Evolutionary conservation across 2,113 vertebrate genomes (phyloP).

Genomic region (Agapornis roseicollis): DNA sequence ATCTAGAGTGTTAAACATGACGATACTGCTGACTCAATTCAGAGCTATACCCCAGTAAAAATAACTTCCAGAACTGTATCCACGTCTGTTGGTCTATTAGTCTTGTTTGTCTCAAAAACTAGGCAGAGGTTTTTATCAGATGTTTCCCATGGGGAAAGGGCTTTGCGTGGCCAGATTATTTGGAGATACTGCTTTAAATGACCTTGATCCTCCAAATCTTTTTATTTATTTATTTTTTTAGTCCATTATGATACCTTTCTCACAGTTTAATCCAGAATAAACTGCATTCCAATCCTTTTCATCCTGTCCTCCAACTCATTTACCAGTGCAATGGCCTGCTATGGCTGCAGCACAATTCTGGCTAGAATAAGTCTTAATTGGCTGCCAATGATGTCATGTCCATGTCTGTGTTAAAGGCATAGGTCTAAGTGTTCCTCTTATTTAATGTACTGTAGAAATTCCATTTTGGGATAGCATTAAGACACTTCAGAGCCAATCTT

Average conservation of each 20-base stretch:
- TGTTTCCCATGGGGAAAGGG: neutral
- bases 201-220: neutral
- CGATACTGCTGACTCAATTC: fast-evolving
- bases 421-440: constrained; percentile 72
- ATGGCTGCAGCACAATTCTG: constrained; percentile 59
- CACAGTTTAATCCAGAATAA: neutral
- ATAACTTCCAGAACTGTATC: neutral
- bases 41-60: neutral
- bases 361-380: constrained; percentile 73
- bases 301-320: neutral
- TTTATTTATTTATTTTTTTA: neutral
- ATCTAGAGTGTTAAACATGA: neutral
- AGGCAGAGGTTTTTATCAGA: neutral
- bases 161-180: neutral
- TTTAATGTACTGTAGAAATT: constrained; percentile 77
- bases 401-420: constrained; percentile 72
- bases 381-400: constrained; percentile 76
- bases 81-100: neutral
- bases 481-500: constrained; percentile 69
- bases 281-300: neutral
- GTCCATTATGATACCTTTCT: neutral
- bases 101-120: constrained; percentile 25
- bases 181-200: neutral
- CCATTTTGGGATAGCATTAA: constrained; percentile 72
- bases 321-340: constrained; percentile 16